phyloP scores from a whole-genome alignment of 1,140 invertebrate species.

The Drosophila teissieri region DNA sequence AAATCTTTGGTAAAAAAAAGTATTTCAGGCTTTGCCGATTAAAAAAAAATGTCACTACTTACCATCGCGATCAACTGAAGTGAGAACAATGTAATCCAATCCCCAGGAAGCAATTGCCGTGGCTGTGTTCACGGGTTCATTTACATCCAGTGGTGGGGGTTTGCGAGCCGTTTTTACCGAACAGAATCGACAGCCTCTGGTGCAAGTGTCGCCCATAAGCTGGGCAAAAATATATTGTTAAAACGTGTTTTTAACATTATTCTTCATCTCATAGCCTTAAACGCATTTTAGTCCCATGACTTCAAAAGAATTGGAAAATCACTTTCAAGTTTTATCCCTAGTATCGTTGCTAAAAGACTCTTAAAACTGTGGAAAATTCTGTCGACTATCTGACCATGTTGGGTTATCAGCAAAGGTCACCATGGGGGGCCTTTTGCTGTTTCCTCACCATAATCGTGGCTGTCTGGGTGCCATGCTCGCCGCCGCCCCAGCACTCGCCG shows the following conservation, averaged over 20 bases:
- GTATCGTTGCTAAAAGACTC: too few species aligned
- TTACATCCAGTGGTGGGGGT: slow-evolving; percentile 95
- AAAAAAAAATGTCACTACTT: slow-evolving; percentile 1
- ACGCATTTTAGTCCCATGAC: too few species aligned
- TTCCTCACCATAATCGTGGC: slow-evolving; percentile 94
- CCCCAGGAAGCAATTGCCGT: slow-evolving; percentile 97
- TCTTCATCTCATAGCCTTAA: too few species aligned
- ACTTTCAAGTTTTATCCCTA: too few species aligned
- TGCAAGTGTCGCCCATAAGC: slow-evolving; percentile 97
- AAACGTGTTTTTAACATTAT: too few species aligned
- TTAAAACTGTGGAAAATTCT: neutral
- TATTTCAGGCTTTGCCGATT: neutral
- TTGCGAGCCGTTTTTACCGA: slow-evolving; percentile 97
- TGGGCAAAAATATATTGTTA: slow-evolving; percentile 72
- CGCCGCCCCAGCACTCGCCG: slow-evolving; percentile 99
- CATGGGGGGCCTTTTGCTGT: slow-evolving; percentile 1
- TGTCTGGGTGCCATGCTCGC: slow-evolving; percentile 93
- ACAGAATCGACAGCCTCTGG: slow-evolving; percentile 97
- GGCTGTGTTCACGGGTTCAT: slow-evolving; percentile 97
- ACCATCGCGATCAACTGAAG: slow-evolving; percentile 98
- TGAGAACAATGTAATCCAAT: slow-evolving; percentile 98
- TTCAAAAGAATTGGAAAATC: too few species aligned
- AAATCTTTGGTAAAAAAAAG: slow-evolving; percentile 86
- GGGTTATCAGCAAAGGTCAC: slow-evolving; percentile 56
- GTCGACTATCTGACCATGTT: neutral